These are phyloP conservation scores for Sorex fumeus DNA, from an alignment of 2,113 vertebrate genomes.

Conservation along the genomic window DNA sequence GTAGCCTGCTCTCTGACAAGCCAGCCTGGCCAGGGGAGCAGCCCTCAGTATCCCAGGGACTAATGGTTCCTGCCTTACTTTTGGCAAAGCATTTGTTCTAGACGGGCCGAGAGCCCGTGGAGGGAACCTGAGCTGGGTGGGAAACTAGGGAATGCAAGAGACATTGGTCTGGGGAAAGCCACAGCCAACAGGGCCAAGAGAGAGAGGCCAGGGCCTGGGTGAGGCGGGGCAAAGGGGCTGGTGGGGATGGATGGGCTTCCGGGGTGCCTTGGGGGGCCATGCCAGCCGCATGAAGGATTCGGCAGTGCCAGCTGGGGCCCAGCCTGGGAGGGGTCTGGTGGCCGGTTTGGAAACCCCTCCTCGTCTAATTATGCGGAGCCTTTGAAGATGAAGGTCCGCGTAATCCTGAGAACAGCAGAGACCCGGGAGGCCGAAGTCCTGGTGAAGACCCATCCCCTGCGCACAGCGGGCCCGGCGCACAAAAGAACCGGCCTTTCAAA, in stretches of 20 bases:
- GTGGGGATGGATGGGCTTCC: too few species aligned
- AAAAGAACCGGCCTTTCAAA: constrained; percentile 22
- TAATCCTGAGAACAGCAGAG: background rate
- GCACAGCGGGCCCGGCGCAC: background rate
- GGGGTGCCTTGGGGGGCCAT: background rate
- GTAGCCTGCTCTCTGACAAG: too few species aligned
- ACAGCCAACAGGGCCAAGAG: too few species aligned
- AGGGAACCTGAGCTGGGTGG: too few species aligned
- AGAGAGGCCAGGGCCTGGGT: too few species aligned
- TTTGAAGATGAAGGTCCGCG: constrained; percentile 15
- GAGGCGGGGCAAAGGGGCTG: background rate
- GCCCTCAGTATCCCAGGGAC: too few species aligned
- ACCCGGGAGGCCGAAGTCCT: background rate
- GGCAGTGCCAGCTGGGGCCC: fast-evolving
- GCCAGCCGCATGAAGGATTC: background rate
- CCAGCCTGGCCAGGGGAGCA: too few species aligned
- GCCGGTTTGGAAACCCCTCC: constrained; percentile 10
- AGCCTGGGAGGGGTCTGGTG: background rate
- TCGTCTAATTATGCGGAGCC: constrained; percentile 16
- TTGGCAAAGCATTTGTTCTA: too few species aligned
- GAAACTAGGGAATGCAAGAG: background rate
- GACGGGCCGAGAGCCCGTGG: too few species aligned
- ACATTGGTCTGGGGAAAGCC: too few species aligned
- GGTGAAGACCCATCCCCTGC: constrained; percentile 19
- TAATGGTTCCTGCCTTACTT: too few species aligned